Base-by-base conservation (phyloP, 2,113 vertebrate species). In the Ceratotherium simum region DNA sequence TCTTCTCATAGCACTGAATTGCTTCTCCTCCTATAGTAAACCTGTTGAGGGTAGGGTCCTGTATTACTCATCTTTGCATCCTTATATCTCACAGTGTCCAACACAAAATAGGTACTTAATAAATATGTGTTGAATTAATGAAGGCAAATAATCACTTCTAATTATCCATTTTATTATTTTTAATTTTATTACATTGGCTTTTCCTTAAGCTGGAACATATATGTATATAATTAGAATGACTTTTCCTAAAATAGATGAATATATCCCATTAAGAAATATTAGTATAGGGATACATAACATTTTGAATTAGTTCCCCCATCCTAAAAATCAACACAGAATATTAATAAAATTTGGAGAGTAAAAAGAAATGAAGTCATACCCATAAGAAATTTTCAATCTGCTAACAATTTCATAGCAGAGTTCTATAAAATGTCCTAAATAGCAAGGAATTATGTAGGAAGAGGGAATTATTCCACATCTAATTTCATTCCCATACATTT, bases 251-350 rank as follows among this genome's bases (percentile, higher is more conserved):
- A 27, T 9, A 29, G 51, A 65, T 58, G 56, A 8, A 7, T 51
- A 91, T 17, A 25, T 80, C 54, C 10, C 78, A 58, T 67, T 60
- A 42, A 90, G 48, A 84, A 92, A 84, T 89, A 78, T 73, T 95
- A 87, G 17, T n/a, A 51, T 20, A 93, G 18, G 27, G 27, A 91
- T 75, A 83, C 3, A 70, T 85, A 64, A 89, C 17, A 96, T 91
- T 95, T 96, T 69, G 72, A 78, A 14, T 56, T 88, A 85, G n/a
- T 89, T 89, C 42, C 65, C 6, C 3, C 2, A 88, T 80, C 33
- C 29, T 95, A 90, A 93, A 97, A 97, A 54, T 72, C 46, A 93
- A 85, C 54, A 93, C 21, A 85, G 51, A 95, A 97, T 92, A 90
- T 65, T 81, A 86, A 67, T 73, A 92, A 72, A 83, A 51, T 90